phyloP scores from a whole-genome alignment of 2,797 vertebrate species.

The Rhadinocentrus ornatus region DNA sequence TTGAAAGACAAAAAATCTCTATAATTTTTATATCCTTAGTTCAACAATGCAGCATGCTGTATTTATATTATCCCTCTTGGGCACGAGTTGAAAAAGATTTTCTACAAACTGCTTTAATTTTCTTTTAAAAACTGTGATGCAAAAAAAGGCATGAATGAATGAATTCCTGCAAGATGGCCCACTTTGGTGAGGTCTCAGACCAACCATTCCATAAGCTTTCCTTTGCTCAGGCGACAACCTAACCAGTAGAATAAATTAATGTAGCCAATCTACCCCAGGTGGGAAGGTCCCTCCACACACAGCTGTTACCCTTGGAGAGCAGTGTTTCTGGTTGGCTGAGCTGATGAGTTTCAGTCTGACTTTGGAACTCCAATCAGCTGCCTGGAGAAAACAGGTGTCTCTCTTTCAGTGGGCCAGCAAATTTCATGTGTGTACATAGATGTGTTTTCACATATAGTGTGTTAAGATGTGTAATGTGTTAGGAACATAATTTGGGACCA shows the following conservation, averaged over 20 bases:
- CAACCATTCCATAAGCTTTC: neutral
- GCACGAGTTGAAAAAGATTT: too few species aligned
- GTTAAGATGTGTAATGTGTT: neutral
- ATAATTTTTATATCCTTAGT: too few species aligned
- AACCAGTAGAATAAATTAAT: conserved; percentile 34
- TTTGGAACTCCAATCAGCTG: conserved; percentile 45
- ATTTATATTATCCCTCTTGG: too few species aligned
- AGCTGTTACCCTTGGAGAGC: conserved; percentile 26
- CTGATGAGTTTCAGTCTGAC: conserved; percentile 53
- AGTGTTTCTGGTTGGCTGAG: conserved; percentile 50
- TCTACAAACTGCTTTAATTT: too few species aligned
- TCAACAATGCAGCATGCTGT: too few species aligned
- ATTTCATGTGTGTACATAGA: neutral
- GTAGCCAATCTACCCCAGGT: conserved; percentile 27
- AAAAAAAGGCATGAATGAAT: too few species aligned
- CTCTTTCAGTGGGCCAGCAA: conserved; percentile 23
- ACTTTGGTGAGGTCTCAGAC: neutral
- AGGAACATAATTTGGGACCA: conserved; percentile 37
- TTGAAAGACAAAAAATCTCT: too few species aligned
- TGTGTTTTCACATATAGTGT: neutral
- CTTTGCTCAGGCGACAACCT: conserved; percentile 18
- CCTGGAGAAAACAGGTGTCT: conserved; percentile 49
- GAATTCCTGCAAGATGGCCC: neutral
- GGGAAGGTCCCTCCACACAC: conserved; percentile 36
- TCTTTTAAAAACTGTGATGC: too few species aligned